Percentiles rank a stretch among this genome's conserved stretches.
Evolutionary conservation across 2,888 invertebrate genomes (phyloP).

Genomic region (Arge pagana): DNA sequence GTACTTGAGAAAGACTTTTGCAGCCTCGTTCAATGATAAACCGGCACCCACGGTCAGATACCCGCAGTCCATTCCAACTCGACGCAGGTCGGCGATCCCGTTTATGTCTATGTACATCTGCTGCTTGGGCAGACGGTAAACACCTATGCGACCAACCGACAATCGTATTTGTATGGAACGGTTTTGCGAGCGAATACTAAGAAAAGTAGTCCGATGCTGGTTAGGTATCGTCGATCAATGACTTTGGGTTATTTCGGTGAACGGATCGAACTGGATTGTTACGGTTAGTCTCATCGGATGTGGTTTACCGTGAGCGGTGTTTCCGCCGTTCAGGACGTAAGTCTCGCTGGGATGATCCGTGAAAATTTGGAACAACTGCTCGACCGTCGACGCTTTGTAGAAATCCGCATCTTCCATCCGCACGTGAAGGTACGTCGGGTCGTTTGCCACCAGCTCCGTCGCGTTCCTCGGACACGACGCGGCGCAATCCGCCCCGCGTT

Average conservation of each 20-base stretch:
- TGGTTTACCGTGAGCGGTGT: slow-evolving; percentile 78
- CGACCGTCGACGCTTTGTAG: slow-evolving; percentile 64
- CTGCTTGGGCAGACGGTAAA: slow-evolving; percentile 57
- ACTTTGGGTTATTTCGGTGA: too few species aligned
- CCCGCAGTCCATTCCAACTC: slow-evolving; percentile 44
- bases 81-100: slow-evolving; percentile 58
- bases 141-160: slow-evolving; percentile 49
- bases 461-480: too few species aligned
- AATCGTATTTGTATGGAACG: too few species aligned
- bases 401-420: slow-evolving; percentile 59
- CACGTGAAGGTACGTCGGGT: slow-evolving; percentile 37
- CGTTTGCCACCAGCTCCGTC: neutral
- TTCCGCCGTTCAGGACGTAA: slow-evolving; percentile 72
- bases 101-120: slow-evolving; percentile 61
- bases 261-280: too few species aligned
- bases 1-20: slow-evolving; percentile 58
- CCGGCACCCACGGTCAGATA: slow-evolving; percentile 63
- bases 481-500: slow-evolving; percentile 40
- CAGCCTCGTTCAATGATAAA: slow-evolving; percentile 63
- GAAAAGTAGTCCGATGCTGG: too few species aligned
- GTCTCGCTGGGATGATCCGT: slow-evolving; percentile 56
- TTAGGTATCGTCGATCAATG: too few species aligned
- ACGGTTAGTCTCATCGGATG: too few species aligned
- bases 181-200: neutral
- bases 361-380: slow-evolving; percentile 65